Conservation (phyloP, 2,888 invertebrate genomes). For the Coelopa pilipes region DNA sequence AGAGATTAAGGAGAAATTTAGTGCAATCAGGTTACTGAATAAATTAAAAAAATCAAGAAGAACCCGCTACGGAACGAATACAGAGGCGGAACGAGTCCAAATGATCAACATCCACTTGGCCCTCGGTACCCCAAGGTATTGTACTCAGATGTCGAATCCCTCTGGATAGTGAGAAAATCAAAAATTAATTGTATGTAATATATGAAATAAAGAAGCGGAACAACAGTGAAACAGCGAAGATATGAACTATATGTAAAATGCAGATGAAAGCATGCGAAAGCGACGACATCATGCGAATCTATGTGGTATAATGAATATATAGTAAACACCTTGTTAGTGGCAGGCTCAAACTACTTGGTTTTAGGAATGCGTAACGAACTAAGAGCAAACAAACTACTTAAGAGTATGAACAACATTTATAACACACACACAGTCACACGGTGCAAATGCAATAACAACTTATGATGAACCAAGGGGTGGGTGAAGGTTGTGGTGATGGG, state of each 20-base stretch:
- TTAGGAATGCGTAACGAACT: slow-evolving; percentile 4
- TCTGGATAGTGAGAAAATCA: no score
- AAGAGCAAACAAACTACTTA: not conserved
- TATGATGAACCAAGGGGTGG: slow-evolving; percentile 11
- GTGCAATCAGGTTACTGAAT: no score
- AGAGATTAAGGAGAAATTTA: no score
- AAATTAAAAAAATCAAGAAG: no score
- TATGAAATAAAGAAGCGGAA: slow-evolving; percentile 1
- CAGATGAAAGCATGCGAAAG: slow-evolving; percentile 9
- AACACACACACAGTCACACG: slow-evolving; percentile 34
- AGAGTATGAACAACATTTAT: not conserved
- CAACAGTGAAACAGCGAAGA: no score
- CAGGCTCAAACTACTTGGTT: not conserved
- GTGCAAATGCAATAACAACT: not conserved
- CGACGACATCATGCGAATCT: not conserved
- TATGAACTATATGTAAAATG: no score
- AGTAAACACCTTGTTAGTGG: not conserved
- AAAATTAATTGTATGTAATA: not conserved
- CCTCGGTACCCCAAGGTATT: no score
- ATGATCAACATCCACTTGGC: no score
- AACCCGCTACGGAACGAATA: no score
- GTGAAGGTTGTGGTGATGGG: not conserved
- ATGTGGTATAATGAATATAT: not conserved
- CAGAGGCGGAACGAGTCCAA: no score
- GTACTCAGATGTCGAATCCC: no score